These are phyloP conservation scores for Microcebus tavaratra DNA, from an alignment of 2,113 vertebrate genomes.

Conservation along the genomic window DNA sequence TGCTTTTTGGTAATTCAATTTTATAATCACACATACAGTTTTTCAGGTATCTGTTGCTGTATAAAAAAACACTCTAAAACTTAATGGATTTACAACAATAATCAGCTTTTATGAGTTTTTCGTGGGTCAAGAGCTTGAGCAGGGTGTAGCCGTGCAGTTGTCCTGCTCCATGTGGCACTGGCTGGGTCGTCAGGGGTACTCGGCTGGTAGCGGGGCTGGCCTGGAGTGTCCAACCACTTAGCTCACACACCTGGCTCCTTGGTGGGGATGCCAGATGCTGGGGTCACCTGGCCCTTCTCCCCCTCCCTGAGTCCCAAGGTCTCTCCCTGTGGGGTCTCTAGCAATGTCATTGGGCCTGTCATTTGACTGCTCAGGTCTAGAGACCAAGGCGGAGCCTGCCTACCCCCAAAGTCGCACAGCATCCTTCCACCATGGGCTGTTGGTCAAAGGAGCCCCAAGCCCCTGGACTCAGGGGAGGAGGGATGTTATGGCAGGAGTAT, in stretches of 20 bases:
- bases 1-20: neutral
- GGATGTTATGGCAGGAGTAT: neutral
- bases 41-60: neutral
- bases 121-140: neutral
- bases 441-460: neutral
- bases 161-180: neutral
- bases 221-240: neutral
- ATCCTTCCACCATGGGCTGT: neutral
- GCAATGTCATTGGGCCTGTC: neutral
- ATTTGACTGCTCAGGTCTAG: neutral
- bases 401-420: neutral
- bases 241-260: neutral
- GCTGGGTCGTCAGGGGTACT: neutral
- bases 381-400: neutral
- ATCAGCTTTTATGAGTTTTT: neutral
- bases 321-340: neutral
- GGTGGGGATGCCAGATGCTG: too few relatives aligned
- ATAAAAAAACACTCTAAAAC: neutral
- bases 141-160: neutral
- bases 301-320: fast-evolving
- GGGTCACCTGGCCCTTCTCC: too few relatives aligned
- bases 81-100: neutral
- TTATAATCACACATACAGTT: neutral
- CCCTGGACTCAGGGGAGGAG: neutral
- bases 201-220: neutral